phyloP scores from a whole-genome alignment of 2,888 invertebrate genomes.

The Nomada hirtipes region DNA sequence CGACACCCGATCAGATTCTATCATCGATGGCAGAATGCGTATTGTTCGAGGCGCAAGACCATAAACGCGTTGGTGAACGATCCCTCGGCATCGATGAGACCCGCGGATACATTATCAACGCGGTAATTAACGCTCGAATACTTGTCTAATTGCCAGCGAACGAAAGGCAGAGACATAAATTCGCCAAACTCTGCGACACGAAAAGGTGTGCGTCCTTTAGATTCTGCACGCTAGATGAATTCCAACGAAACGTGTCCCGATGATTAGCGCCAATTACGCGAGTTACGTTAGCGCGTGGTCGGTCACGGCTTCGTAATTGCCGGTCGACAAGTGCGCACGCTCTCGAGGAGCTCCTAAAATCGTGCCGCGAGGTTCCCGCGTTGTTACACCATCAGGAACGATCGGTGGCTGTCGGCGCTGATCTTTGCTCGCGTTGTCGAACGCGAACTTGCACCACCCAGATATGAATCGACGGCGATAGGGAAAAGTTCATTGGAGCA shows the following conservation, averaged over 20 bases:
- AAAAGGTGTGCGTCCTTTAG: not conserved
- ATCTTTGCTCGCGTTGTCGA: conserved; percentile 19
- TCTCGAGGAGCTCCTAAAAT: conserved; percentile 21
- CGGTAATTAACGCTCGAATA: not conserved
- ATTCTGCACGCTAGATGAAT: conserved; percentile 9
- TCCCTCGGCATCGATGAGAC: not conserved
- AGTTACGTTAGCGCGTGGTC: conserved; percentile 23
- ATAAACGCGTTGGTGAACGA: no score
- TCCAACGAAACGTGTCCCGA: conserved; percentile 27
- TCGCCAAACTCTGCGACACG: not conserved
- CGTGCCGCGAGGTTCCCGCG: conserved; percentile 7
- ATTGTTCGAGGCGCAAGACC: not conserved
- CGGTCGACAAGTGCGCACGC: not conserved
- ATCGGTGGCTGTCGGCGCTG: conserved; percentile 4
- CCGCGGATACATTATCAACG: no score
- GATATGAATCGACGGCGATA: conserved; percentile 9
- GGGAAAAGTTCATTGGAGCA: conserved; percentile 38
- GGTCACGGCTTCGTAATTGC: conserved; percentile 42
- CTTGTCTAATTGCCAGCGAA: conserved; percentile 4
- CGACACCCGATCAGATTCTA: not conserved
- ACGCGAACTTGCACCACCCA: conserved; percentile 19
- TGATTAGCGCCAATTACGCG: conserved; percentile 40
- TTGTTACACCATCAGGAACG: not conserved
- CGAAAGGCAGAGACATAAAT: conserved; percentile 8
- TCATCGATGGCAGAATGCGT: not conserved